phyloP scores from a whole-genome alignment of 2,797 vertebrate genomes.

The Siniperca undulata region DNA sequence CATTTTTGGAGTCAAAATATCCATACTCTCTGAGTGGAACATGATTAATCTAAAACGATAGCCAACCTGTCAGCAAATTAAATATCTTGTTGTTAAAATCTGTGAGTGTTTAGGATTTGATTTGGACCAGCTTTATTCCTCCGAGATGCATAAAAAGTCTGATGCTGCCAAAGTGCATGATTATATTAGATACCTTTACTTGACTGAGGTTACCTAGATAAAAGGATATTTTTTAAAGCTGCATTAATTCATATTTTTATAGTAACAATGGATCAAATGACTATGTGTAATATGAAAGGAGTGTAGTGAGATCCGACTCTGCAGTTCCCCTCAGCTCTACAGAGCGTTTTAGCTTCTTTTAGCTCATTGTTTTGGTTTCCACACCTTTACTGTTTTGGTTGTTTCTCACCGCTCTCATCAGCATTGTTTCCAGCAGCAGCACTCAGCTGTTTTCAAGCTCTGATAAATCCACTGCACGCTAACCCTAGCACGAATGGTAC shows the following conservation, averaged over 20 bases:
- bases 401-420: neutral
- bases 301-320: neutral
- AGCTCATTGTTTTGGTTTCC: neutral
- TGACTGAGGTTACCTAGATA: neutral
- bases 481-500: neutral
- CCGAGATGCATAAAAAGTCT: neutral
- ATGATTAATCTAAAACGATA: neutral
- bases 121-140: neutral
- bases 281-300: neutral
- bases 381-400: neutral
- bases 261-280: neutral
- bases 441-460: neutral
- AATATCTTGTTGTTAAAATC: neutral
- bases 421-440: neutral
- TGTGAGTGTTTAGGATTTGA: neutral
- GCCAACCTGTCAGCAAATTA: neutral
- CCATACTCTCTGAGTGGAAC: neutral
- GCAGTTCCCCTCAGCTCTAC: neutral
- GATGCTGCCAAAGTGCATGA: neutral
- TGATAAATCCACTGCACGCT: neutral
- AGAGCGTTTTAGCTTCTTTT: neutral
- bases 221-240: neutral
- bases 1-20: conserved; percentile 6
- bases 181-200: neutral
- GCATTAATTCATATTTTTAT: neutral